phyloP scores from a whole-genome alignment of 2,888 invertebrate species.

The Pollenia amentaria region DNA sequence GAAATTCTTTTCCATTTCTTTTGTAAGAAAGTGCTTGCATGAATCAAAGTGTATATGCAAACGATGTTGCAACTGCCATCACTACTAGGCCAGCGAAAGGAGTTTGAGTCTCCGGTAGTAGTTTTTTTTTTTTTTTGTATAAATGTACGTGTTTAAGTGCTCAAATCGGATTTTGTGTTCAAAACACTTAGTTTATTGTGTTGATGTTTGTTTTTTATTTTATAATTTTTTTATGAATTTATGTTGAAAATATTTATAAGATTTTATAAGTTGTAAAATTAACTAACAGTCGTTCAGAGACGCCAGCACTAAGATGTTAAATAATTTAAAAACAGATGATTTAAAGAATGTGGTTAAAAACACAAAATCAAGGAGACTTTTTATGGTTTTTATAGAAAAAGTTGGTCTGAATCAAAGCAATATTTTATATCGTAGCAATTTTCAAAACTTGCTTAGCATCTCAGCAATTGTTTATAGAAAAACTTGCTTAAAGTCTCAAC shows the following conservation, averaged over 20 bases:
- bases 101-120: constrained; percentile 28
- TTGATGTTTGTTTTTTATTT: constrained; percentile 4
- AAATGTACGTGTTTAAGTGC: constrained; percentile 66
- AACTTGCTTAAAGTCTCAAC: too few species aligned
- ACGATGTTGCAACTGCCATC: constrained; percentile 4
- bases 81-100: constrained; percentile 22
- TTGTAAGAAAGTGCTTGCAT: constrained; percentile 57
- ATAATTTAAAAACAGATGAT: not conserved
- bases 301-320: not conserved
- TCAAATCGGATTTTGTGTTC: constrained; percentile 55
- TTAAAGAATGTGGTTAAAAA: not conserved
- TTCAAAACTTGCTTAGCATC: not conserved
- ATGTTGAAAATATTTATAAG: constrained; percentile 54
- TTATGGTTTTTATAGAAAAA: too few species aligned
- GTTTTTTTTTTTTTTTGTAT: constrained; percentile 14
- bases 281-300: constrained; percentile 32
- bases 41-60: constrained; percentile 23
- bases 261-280: constrained; percentile 50
- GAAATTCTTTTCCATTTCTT: constrained; percentile 42
- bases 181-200: constrained; percentile 58
- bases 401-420: too few species aligned
- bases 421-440: not conserved
- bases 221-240: constrained; percentile 47
- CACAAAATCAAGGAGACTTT: not conserved
- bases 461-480: not conserved